Conservation (phyloP, 2,113 vertebrate genomes). For the Tyto alba region DNA sequence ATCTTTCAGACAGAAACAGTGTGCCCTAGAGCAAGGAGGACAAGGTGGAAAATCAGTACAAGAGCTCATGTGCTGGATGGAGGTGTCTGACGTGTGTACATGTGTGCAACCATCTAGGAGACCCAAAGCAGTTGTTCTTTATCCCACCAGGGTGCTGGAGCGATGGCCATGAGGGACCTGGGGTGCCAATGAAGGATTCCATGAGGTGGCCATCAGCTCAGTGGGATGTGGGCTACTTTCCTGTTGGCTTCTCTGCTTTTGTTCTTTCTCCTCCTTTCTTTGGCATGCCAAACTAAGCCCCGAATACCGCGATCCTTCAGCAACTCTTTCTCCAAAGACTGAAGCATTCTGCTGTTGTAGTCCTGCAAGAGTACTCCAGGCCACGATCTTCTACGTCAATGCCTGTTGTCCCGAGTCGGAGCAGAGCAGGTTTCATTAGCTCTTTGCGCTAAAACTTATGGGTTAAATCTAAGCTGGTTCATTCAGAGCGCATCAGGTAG, state of each 20-base stretch:
- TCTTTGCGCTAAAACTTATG: neutral
- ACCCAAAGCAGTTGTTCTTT: neutral
- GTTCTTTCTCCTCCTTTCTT: neutral
- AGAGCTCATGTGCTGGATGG: neutral
- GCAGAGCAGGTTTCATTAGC: neutral
- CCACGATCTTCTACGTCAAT: neutral
- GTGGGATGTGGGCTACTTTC: neutral
- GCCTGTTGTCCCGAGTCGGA: neutral
- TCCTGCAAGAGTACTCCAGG: neutral
- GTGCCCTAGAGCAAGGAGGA: neutral
- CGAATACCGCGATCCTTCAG: neutral
- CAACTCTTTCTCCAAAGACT: neutral
- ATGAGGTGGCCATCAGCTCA: neutral
- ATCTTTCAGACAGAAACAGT: neutral
- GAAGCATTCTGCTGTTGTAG: neutral
- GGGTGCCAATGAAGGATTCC: accelerated
- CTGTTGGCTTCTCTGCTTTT: neutral
- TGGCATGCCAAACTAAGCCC: neutral
- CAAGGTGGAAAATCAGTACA: neutral
- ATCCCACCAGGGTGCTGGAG: neutral
- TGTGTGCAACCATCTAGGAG: too few relatives aligned
- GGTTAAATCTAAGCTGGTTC: neutral
- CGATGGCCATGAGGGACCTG: accelerated
- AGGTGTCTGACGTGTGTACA: accelerated
- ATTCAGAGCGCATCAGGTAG: neutral